Conservation (phyloP, 2,888 invertebrate genomes). For the Stenotaenia linearis region DNA sequence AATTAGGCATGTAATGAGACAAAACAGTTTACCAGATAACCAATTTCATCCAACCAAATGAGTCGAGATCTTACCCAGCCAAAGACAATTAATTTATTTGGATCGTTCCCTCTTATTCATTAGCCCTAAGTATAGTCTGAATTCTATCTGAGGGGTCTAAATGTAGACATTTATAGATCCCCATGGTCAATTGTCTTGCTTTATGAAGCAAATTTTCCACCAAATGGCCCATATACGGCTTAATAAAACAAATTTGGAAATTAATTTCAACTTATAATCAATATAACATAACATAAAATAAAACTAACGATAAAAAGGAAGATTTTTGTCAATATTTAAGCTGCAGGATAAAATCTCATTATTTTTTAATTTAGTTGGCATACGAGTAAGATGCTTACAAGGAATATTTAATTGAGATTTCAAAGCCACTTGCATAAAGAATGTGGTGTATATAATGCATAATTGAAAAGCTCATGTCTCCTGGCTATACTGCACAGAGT, state of each 20-base stretch:
- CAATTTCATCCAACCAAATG: neutral
- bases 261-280: neutral
- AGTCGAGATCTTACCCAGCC: neutral
- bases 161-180: constrained; percentile 4
- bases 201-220: constrained; percentile 4
- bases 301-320: neutral
- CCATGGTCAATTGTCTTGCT: neutral
- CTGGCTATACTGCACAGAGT: neutral
- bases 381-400: neutral
- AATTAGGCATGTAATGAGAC: neutral
- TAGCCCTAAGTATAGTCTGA: neutral
- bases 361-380: neutral
- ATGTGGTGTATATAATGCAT: neutral
- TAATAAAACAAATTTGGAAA: neutral
- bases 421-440: neutral
- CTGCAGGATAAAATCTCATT: neutral
- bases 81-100: constrained; percentile 6
- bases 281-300: neutral
- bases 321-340: neutral
- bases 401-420: constrained; percentile 6
- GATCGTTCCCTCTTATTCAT: constrained; percentile 17
- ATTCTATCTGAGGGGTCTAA: neutral
- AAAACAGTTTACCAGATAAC: neutral
- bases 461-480: constrained; percentile 1
- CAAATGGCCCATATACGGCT: neutral